Percentiles rank a stretch among this genome's conserved stretches.
phyloP scores from a whole-genome alignment of 2,888 invertebrate genomes.

The Pinctada fucata region DNA sequence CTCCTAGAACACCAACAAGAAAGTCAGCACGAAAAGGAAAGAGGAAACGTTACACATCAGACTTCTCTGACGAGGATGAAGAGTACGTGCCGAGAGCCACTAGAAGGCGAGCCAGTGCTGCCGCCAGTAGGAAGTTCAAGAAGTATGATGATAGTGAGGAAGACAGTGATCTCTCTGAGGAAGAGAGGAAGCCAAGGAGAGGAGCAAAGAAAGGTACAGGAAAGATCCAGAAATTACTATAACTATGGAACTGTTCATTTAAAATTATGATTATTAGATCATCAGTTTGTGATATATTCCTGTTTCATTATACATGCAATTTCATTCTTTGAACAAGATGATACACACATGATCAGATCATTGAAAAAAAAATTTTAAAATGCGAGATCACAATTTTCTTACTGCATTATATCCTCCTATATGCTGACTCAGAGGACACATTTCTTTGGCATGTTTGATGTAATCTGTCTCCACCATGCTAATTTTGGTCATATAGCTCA shows the following conservation, averaged over 20 bases:
- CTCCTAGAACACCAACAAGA: conserved; percentile 32
- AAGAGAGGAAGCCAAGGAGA: conserved; percentile 22
- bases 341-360: too few relatives aligned
- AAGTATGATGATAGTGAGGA: conserved; percentile 32
- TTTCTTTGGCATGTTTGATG: too few relatives aligned
- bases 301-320: too few relatives aligned
- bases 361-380: too few relatives aligned
- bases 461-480: too few relatives aligned
- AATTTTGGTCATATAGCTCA: too few relatives aligned
- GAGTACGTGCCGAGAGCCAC: conserved; percentile 65
- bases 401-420: too few relatives aligned
- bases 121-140: conserved; percentile 43
- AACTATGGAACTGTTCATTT: neutral
- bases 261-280: too few relatives aligned
- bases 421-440: too few relatives aligned
- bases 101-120: conserved; percentile 58
- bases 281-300: too few relatives aligned
- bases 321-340: too few relatives aligned
- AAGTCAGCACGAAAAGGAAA: conserved; percentile 43
- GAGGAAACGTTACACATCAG: conserved; percentile 44
- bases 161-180: conserved; percentile 32
- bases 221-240: conserved; percentile 2
- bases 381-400: too few relatives aligned
- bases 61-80: conserved; percentile 53
- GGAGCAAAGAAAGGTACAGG: conserved; percentile 36